Percentiles rank a stretch among this genome's conserved stretches.
Evolutionary conservation across 2,797 vertebrate species (phyloP).

Genomic region (Chloroceryle amazona): DNA sequence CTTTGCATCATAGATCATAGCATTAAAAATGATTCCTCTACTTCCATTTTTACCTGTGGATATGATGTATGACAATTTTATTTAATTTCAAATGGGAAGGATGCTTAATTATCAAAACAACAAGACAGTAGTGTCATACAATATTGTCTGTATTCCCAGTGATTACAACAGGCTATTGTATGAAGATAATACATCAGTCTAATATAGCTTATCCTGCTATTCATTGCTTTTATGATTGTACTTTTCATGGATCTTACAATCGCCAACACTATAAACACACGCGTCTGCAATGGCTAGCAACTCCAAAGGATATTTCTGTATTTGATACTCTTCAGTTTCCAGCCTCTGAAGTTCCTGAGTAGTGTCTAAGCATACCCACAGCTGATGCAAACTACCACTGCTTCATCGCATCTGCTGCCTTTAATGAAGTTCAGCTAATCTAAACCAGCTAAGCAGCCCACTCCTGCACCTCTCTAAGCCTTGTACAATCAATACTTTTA

Average conservation of each 20-base stretch:
- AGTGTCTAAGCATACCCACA: neutral
- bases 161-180: neutral
- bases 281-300: fast-evolving
- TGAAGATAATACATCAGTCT: neutral
- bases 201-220: neutral
- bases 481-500: neutral
- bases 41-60: neutral
- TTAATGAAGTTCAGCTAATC: neutral
- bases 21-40: neutral
- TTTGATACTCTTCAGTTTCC: neutral
- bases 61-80: neutral
- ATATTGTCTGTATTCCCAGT: neutral
- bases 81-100: neutral
- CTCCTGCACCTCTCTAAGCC: neutral
- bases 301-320: neutral
- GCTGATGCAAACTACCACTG: neutral
- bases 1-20: neutral
- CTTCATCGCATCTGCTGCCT: neutral
- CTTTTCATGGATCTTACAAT: neutral
- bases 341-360: neutral
- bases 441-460: neutral
- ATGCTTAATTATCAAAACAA: neutral
- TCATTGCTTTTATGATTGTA: neutral
- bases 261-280: neutral
- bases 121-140: neutral